phyloP scores from a whole-genome alignment of 2,888 invertebrate species.

The Zonitis immaculata region DNA sequence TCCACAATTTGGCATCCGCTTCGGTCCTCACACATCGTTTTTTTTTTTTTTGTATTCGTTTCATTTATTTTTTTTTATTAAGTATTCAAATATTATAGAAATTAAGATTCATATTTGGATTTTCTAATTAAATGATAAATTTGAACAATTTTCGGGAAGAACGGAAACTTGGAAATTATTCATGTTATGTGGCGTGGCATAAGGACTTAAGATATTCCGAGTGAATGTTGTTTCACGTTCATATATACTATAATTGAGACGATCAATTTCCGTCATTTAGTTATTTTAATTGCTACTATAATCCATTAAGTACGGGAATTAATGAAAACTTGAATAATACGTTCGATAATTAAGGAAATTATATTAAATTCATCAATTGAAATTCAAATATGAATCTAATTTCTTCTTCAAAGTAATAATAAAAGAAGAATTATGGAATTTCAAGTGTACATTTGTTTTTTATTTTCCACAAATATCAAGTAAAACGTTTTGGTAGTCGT shows the following conservation, averaged over 20 bases:
- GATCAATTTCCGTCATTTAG: conserved; percentile 44
- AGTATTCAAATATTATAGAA: too few species aligned
- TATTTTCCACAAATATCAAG: conserved; percentile 45
- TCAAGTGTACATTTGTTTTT: conserved; percentile 43
- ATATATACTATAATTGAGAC: too few species aligned
- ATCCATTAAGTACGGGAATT: conserved; percentile 35
- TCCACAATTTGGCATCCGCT: conserved; percentile 44
- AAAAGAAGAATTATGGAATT: conserved; percentile 10
- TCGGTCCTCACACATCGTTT: conserved; percentile 40
- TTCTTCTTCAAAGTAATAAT: conserved; percentile 13
- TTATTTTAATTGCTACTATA: conserved; percentile 38
- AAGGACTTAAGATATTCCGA: too few species aligned
- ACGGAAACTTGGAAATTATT: too few species aligned
- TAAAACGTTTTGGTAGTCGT: conserved; percentile 30
- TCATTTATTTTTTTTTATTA: not conserved
- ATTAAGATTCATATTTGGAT: not conserved
- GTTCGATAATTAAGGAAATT: not conserved
- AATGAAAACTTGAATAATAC: not conserved
- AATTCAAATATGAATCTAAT: conserved; percentile 20
- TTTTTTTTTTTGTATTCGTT: not conserved
- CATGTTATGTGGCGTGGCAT: too few species aligned
- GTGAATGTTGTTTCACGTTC: too few species aligned
- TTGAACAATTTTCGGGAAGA: too few species aligned
- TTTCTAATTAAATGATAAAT: too few species aligned
- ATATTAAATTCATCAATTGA: too few species aligned